phyloP scores from a whole-genome alignment of 2,797 vertebrate species.

The Oreochromis mossambicus region DNA sequence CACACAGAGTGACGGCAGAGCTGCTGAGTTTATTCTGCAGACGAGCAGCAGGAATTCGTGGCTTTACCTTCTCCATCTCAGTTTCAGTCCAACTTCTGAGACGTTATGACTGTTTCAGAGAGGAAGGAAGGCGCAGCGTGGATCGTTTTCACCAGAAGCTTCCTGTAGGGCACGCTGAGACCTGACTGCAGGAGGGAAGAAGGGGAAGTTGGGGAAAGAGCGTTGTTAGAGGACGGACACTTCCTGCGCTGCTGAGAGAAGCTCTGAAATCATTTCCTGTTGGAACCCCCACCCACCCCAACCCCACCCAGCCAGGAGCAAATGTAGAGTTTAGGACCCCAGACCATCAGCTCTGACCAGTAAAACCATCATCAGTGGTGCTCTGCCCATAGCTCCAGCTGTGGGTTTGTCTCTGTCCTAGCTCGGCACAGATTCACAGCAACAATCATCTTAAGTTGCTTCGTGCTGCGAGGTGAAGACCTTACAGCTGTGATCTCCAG shows the following conservation, averaged over 20 bases:
- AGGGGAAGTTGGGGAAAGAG: not conserved
- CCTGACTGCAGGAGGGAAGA: not conserved
- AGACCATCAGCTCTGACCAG: not conserved
- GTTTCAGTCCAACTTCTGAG: not conserved
- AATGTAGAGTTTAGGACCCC: not conserved
- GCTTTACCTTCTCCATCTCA: not conserved
- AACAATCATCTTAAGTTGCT: not conserved
- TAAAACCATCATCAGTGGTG: not conserved
- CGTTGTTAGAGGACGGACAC: slow-evolving; percentile 36
- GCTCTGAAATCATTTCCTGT: slow-evolving; percentile 72
- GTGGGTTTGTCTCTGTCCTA: not conserved
- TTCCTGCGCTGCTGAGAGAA: slow-evolving; percentile 74
- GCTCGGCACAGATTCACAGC: not conserved
- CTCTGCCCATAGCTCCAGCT: not conserved
- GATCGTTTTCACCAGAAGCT: slow-evolving; percentile 54
- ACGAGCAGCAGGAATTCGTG: not conserved
- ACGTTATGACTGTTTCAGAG: not conserved
- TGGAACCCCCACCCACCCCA: not conserved
- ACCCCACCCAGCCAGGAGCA: slow-evolving; percentile 10
- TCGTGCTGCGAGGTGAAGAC: not conserved
- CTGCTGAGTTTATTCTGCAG: not conserved
- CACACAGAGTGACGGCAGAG: not conserved
- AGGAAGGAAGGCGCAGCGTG: slow-evolving; percentile 39
- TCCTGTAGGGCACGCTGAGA: slow-evolving; percentile 56
- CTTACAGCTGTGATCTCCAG: not conserved